These are phyloP conservation scores for Monochamus alternatus DNA, from an alignment of 2,888 invertebrate genomes.

Conservation along the genomic window DNA sequence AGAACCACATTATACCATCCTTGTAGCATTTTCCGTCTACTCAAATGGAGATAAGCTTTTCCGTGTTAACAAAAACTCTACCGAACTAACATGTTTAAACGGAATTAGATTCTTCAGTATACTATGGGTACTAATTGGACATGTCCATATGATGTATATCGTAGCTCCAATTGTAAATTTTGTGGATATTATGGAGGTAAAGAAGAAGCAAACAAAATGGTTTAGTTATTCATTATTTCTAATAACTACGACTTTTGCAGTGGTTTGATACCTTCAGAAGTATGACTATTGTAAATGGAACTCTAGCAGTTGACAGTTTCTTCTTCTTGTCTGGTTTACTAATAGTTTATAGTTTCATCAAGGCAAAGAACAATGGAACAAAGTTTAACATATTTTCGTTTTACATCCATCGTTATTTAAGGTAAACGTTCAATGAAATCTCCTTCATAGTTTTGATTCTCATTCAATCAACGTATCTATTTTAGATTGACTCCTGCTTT, in stretches of 20 bases:
- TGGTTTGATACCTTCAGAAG: constrained; percentile 44
- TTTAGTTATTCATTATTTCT: background rate
- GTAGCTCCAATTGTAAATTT: constrained; percentile 33
- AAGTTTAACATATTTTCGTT: constrained; percentile 48
- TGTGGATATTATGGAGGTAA: background rate
- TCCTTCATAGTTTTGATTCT: background rate
- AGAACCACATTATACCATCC: background rate
- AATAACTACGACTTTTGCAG: constrained; percentile 33
- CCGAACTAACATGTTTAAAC: constrained; percentile 49
- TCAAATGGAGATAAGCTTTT: constrained; percentile 52
- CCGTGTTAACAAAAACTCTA: constrained; percentile 40
- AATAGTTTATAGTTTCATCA: constrained; percentile 52
- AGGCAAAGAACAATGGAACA: constrained; percentile 39
- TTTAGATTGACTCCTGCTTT: constrained; percentile 73
- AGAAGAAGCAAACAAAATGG: background rate
- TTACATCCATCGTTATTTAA: constrained; percentile 41
- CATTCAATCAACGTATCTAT: constrained; percentile 15
- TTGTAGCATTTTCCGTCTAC: constrained; percentile 25
- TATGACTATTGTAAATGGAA: constrained; percentile 48
- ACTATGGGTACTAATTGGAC: constrained; percentile 71
- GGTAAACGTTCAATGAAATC: constrained; percentile 22
- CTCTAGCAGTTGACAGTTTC: constrained; percentile 55
- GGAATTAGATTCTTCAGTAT: constrained; percentile 54
- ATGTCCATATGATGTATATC: constrained; percentile 52
- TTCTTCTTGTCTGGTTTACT: constrained; percentile 51